Conservation (phyloP, 2,888 invertebrate genomes). For the Macropis europaea region DNA sequence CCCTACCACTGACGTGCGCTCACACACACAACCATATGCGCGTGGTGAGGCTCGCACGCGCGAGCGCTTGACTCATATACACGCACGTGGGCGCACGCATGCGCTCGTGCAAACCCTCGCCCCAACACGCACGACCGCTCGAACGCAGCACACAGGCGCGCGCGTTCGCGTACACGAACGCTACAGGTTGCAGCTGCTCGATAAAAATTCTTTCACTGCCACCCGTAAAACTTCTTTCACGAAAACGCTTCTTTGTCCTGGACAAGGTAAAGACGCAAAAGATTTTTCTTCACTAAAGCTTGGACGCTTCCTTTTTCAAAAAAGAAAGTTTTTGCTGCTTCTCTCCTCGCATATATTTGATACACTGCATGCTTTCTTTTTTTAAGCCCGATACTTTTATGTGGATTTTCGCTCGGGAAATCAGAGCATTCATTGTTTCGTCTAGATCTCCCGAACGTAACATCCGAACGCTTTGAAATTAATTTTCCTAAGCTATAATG, state of each 20-base stretch:
- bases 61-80: no score
- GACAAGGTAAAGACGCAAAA: constrained; percentile 37
- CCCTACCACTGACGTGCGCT: constrained; percentile 28
- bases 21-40: constrained; percentile 18
- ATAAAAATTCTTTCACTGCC: constrained; percentile 69
- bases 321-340: neutral
- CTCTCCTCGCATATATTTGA: neutral
- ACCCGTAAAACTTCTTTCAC: constrained; percentile 48
- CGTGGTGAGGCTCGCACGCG: no score
- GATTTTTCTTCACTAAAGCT: constrained; percentile 30
- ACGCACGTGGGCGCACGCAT: no score
- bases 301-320: constrained; percentile 6
- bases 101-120: neutral
- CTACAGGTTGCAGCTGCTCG: constrained; percentile 68
- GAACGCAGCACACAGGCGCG: neutral
- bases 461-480: no score
- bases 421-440: constrained; percentile 12
- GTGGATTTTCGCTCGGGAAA: constrained; percentile 6
- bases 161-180: constrained; percentile 28
- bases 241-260: constrained; percentile 45
- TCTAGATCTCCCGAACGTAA: constrained; percentile 6
- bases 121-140: no score
- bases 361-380: constrained; percentile 15
- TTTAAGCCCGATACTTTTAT: neutral
- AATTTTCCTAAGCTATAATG: no score